A percentile compares a stretch with the other conserved stretches of the same genome.
phyloP scores from a whole-genome alignment of 2,888 invertebrate species.

The Gari tellinella region DNA sequence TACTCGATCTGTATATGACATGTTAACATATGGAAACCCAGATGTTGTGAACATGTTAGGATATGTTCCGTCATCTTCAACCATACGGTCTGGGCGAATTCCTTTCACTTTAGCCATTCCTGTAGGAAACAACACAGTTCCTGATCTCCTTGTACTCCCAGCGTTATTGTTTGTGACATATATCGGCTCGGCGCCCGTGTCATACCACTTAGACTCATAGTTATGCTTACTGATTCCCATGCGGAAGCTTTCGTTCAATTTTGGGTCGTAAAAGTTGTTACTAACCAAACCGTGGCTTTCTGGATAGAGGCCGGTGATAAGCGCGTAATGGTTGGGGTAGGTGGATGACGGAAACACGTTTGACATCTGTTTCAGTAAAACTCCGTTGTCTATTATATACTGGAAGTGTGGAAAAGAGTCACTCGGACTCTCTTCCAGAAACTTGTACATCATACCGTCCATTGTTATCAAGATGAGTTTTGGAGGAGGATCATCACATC shows the following conservation, averaged over 20 bases:
- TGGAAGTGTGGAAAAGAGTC: constrained; percentile 86
- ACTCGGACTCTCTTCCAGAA: constrained; percentile 85
- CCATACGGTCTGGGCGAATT: constrained; percentile 62
- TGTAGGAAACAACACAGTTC: constrained; percentile 90
- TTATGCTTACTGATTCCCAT: constrained; percentile 37
- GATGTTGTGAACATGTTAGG: constrained; percentile 52
- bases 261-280: constrained; percentile 87
- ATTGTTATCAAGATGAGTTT: constrained; percentile 87
- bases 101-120: constrained; percentile 84
- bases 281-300: constrained; percentile 90
- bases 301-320: constrained; percentile 87
- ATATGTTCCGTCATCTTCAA: constrained; percentile 68
- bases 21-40: constrained; percentile 18
- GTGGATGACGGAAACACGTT: constrained; percentile 87
- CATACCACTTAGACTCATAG: constrained; percentile 85
- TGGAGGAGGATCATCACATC: constrained; percentile 5
- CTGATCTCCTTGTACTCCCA: constrained; percentile 86
- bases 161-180: constrained; percentile 86
- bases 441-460: constrained; percentile 90
- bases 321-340: constrained; percentile 90
- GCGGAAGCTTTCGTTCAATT: constrained; percentile 71
- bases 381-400: constrained; percentile 86
- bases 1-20: constrained; percentile 74
- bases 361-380: constrained; percentile 85
- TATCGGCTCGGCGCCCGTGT: constrained; percentile 83